Evolutionary conservation across 2,888 invertebrate species (phyloP).

Genomic region (Trissonchulus sp.): DNA sequence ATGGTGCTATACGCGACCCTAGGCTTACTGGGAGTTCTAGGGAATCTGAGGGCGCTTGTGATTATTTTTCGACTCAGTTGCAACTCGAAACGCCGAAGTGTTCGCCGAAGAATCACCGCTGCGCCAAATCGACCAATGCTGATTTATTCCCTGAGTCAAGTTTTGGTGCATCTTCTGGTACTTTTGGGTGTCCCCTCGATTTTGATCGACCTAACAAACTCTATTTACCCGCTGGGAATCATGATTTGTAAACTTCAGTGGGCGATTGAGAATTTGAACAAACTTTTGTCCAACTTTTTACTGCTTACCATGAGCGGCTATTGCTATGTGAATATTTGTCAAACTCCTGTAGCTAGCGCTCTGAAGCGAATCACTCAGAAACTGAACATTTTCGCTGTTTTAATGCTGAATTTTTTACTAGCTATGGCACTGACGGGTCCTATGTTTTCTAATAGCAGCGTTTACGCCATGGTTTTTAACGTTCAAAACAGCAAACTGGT

Average conservation of each 20-base stretch:
- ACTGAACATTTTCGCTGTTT: background rate
- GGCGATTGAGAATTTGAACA: background rate
- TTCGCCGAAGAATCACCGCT: too few species aligned
- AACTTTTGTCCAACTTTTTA: slow-evolving; percentile 1
- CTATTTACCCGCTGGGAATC: background rate
- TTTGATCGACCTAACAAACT: background rate
- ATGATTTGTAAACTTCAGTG: background rate
- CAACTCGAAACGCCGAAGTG: too few species aligned
- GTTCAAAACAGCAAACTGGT: background rate
- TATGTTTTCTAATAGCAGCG: background rate
- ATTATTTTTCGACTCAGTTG: too few species aligned
- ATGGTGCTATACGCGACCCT: too few species aligned
- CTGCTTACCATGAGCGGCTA: background rate
- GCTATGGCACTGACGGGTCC: background rate
- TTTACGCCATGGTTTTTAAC: background rate
- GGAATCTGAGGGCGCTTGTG: too few species aligned
- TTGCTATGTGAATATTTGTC: background rate
- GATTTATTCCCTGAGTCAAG: background rate
- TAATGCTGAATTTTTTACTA: background rate
- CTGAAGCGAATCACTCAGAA: background rate
- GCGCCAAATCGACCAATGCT: too few species aligned
- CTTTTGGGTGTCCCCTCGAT: background rate
- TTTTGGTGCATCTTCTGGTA: background rate
- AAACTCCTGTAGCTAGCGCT: background rate
- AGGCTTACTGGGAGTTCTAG: too few species aligned